Evolutionary conservation across 2,113 vertebrate genomes (phyloP), one percentile per base, ranked within the genome.

Genomic region (Hylia prasina): DNA sequence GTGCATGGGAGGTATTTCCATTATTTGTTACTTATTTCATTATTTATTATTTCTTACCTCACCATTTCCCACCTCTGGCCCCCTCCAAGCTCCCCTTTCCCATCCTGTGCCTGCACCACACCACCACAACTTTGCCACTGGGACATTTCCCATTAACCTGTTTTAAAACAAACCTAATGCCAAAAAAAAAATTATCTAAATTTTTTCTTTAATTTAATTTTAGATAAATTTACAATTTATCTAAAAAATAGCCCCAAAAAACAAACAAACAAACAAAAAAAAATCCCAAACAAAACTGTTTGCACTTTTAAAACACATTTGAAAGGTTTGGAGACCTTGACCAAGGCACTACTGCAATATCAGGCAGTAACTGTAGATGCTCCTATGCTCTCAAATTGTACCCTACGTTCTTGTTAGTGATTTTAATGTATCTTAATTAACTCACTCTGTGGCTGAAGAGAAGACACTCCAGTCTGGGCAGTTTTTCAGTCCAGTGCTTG

Each of bases 341-440:
- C 20, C 31, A 15, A 69, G 57, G 23, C 42, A 13, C 18, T 11
- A 1, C 10, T 81, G 39, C 81, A 87, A 7, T 14, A 58, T 35
- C 24, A 65, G 37, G 19, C 50, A 35, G 24, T 4, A 35, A 12
- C 15, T 39, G 28, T 1, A 60, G 71, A 65, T 53, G 54, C 22
- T 87, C 77, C 44, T 13, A 0, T 13, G 65, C 68, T 89, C 87
- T 87, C 77, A 42, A 18, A 19, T 42, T 69, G 61, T 51, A 21
- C 42, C 54, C 19, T 8, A 2, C 0, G 10, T 45, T 92, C 44
- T 47, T 31, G 9, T 68, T 70, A 51, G 23, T 35, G 48, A 14
- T 78, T 94, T 90, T 77, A 86, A 89, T 66, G 39, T 51, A 6
- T 73, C 82, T 90, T 89, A 94, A 95, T 95, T 77, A 97, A 44